phyloP scores from a whole-genome alignment of 2,797 vertebrate genomes.

The Peromyscus aztecus region DNA sequence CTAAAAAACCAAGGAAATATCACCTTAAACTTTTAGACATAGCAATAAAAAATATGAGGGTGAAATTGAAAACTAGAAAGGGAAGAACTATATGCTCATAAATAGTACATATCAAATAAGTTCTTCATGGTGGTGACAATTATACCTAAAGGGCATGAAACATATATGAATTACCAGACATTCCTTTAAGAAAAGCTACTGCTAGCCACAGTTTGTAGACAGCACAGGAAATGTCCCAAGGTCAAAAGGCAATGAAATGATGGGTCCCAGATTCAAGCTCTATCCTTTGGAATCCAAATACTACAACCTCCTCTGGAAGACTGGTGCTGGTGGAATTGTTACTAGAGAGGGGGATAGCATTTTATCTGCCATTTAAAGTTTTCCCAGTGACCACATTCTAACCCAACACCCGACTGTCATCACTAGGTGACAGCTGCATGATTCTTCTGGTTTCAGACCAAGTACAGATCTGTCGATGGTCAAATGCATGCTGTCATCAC shows the following conservation, averaged over 20 bases:
- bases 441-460: not conserved
- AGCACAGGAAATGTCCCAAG: not conserved
- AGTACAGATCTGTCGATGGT: not conserved
- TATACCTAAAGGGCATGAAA: not conserved
- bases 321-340: not conserved
- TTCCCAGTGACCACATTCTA: conserved; percentile 5
- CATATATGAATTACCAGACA: not conserved
- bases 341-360: not conserved
- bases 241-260: not conserved
- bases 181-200: not conserved
- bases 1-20: conserved; percentile 62
- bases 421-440: not conserved
- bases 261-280: not conserved
- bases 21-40: not conserved
- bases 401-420: not conserved
- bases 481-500: not conserved
- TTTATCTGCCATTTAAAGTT: not conserved
- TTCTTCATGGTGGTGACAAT: not conserved
- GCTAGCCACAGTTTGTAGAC: not conserved
- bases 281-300: not conserved
- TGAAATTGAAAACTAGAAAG: not conserved
- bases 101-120: not conserved
- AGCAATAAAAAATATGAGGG: not conserved
- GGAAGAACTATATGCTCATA: not conserved
- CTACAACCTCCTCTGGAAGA: not conserved